Base-by-base conservation (phyloP, 2,113 vertebrate genomes). In the Nothobranchius furzeri region DNA sequence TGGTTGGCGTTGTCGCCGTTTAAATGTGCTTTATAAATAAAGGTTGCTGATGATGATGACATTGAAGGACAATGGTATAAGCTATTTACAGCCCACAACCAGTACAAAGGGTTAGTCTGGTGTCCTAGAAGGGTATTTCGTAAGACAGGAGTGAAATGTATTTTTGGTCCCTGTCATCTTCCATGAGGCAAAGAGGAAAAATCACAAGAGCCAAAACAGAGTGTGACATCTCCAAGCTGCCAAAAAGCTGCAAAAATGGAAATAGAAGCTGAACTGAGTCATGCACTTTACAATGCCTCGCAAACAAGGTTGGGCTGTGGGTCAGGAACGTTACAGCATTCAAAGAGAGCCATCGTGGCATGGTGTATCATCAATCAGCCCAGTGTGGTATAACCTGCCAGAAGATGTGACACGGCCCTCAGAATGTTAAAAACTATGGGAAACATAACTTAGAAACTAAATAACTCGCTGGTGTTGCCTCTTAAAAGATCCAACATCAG, bases 341-440 rank as follows among this genome's bases (percentile, higher is more conserved):
- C 49, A n/a, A 40, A 57, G 40, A 78, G 37, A 75, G 57, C 64
- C 14, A 40, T 68, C 76, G 69, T 72, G 35, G 52, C 76, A 14
- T 1, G 25, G 70, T 45, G 68, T 25, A 64, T 78, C 78, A 82
- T 85, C 81, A 81, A 75, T 79, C 85, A 78, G 74, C 58, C 9
- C 55, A 4, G 60, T 43, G 60, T 43, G 17, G 17, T 55, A 51
- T 58, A 72, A 81, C 63, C 69, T 64, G 61, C 58, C 64, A 58
- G 35, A 61, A 75, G 62, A 56, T 64, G 64, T 17, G 47, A 65
- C 72, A 67, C 17, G 1, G 60, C 72, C 68, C 43, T 64, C 54
- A n/a, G 70, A 64, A 30, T 58, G 63, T 43, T 35, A 47, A 63
- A 62, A 77, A 70, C 50, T 20, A 55, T 65, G 14, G 46, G 37